These are phyloP conservation scores for Ciconia stormi DNA, from an alignment of 2,113 vertebrate genomes.

Conservation along the genomic window DNA sequence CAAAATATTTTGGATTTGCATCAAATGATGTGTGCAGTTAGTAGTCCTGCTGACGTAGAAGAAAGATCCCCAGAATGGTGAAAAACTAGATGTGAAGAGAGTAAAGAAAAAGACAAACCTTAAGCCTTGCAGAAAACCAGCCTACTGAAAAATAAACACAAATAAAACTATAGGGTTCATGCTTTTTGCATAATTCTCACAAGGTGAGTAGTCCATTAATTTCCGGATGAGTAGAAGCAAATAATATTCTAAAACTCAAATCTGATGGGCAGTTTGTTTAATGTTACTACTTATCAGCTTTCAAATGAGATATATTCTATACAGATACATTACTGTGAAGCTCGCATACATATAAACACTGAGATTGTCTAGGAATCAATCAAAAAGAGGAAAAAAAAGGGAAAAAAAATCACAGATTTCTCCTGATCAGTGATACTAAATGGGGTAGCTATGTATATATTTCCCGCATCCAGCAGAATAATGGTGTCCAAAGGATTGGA, in stretches of 20 bases:
- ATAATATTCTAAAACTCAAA: not conserved
- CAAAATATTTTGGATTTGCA: not conserved
- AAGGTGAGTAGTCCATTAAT: not conserved
- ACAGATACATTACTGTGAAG: not conserved
- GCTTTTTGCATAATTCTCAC: not conserved
- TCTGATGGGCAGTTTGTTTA: not conserved
- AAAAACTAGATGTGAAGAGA: not conserved
- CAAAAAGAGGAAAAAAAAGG: not conserved
- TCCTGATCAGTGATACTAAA: not conserved
- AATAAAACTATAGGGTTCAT: not conserved
- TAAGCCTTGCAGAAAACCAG: not conserved
- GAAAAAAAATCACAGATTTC: not conserved
- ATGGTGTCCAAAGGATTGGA: not conserved
- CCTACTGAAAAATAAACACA: not conserved
- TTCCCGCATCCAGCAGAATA: not conserved
- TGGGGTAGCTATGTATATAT: not conserved
- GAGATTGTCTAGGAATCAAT: not conserved
- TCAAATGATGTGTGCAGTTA: not conserved
- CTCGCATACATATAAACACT: not conserved
- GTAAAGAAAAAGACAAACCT: not conserved
- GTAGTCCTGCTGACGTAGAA: not conserved
- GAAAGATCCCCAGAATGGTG: not conserved
- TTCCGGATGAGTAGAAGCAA: not conserved
- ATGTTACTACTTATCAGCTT: not conserved
- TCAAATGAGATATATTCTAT: not conserved